These are phyloP conservation scores for Sebastes wilsoni DNA, from an alignment of 2,797 vertebrate genomes.

Conservation along the genomic window DNA sequence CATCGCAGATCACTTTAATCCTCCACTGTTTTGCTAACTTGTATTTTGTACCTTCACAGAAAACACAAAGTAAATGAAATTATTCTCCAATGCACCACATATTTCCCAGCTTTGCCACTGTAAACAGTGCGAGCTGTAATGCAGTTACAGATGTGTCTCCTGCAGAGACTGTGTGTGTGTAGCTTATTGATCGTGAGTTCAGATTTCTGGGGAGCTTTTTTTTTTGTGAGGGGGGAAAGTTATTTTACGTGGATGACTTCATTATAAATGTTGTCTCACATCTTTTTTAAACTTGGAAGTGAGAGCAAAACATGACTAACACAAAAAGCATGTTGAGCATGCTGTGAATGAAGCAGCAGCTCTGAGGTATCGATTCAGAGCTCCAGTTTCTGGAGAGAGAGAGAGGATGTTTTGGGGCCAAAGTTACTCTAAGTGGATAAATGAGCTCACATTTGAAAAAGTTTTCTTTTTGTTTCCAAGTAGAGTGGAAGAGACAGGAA, in stretches of 20 bases:
- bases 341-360: conserved; percentile 34
- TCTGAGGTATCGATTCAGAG: conserved; percentile 35
- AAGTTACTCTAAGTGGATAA: conserved; percentile 32
- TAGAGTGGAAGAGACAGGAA: conserved; percentile 35
- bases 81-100: conserved; percentile 10
- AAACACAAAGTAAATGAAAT: conserved; percentile 48
- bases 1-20: conserved; percentile 39
- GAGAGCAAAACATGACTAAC: conserved; percentile 30
- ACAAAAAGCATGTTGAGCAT: conserved; percentile 8
- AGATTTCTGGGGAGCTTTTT: conserved; percentile 54
- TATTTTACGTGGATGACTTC: conserved; percentile 47
- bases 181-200: conserved; percentile 63
- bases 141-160: conserved; percentile 49
- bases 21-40: conserved; percentile 25
- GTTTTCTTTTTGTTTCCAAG: conserved; percentile 19
- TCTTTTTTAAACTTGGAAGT: conserved; percentile 10
- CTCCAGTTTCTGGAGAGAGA: conserved; percentile 41
- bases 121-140: conserved; percentile 49
- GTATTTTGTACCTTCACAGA: conserved; percentile 32
- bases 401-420: conserved; percentile 37
- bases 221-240: conserved; percentile 20
- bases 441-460: conserved; percentile 21
- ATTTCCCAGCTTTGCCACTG: conserved; percentile 28
- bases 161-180: conserved; percentile 39
- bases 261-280: conserved; percentile 30